These are phyloP conservation scores for Cheilosia vernalis DNA, from an alignment of 2,888 invertebrate species.

Conservation along the genomic window DNA sequence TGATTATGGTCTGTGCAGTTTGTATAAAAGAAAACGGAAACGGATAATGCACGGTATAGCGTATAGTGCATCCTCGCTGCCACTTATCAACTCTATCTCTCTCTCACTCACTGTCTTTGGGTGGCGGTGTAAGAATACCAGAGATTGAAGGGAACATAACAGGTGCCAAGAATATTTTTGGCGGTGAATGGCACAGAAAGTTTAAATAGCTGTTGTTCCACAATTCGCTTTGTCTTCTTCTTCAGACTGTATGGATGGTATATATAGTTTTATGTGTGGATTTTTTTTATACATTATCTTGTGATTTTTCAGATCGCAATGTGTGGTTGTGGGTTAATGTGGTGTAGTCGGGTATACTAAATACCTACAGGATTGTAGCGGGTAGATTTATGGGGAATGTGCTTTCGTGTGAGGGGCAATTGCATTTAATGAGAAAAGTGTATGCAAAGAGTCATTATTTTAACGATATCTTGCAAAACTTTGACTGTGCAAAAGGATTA, in stretches of 20 bases:
- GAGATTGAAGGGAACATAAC: slow-evolving; percentile 31
- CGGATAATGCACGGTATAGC: slow-evolving; percentile 19
- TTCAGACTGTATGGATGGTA: slow-evolving; percentile 8
- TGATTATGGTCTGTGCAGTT: slow-evolving; percentile 44
- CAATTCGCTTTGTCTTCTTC: slow-evolving; percentile 19
- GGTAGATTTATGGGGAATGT: slow-evolving; percentile 18
- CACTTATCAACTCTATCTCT: slow-evolving; percentile 11
- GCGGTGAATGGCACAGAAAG: slow-evolving; percentile 66
- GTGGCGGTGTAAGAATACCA: not conserved
- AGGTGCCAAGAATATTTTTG: slow-evolving; percentile 61
- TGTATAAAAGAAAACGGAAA: slow-evolving; percentile 43
- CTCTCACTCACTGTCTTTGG: not conserved
- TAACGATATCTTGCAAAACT: no score
- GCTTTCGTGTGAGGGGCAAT: slow-evolving; percentile 28
- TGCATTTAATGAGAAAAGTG: slow-evolving; percentile 31
- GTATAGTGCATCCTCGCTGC: slow-evolving; percentile 31
- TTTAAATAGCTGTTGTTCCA: slow-evolving; percentile 47
- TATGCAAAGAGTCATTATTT: not conserved
- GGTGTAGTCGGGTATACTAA: not conserved
- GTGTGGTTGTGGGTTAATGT: slow-evolving; percentile 25
- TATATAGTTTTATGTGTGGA: not conserved
- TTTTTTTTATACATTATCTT: slow-evolving; percentile 10
- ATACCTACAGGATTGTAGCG: not conserved
- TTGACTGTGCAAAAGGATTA: no score
- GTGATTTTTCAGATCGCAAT: not conserved